A percentile compares a stretch with the other conserved stretches of the same genome.
These are phyloP conservation scores for Rhagonycha lutea DNA, from an alignment of 2,888 invertebrate genomes.

Conservation along the genomic window DNA sequence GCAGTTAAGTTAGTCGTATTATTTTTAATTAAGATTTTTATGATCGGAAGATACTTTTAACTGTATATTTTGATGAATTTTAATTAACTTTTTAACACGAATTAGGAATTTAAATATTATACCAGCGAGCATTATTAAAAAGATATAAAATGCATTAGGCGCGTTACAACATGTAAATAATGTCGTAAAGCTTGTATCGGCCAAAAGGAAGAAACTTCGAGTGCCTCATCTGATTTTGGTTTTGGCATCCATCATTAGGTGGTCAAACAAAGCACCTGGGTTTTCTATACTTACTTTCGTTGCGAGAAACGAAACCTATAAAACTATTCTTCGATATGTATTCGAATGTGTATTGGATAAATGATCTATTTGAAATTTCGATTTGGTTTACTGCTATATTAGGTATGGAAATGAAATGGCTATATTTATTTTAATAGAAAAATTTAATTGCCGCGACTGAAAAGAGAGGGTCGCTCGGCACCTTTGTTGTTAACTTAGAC, in stretches of 20 bases:
- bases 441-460: slow-evolving; percentile 46
- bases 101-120: background rate
- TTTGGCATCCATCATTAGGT: background rate
- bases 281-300: background rate
- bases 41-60: background rate
- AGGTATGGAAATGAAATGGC: slow-evolving; percentile 44
- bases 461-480: slow-evolving; percentile 36
- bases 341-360: background rate
- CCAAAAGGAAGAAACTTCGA: background rate
- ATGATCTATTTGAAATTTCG: background rate
- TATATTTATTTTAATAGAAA: slow-evolving; percentile 47
- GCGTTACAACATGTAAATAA: background rate
- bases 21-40: background rate
- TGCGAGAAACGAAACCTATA: background rate
- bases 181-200: background rate
- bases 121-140: background rate
- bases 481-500: slow-evolving; percentile 41
- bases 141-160: background rate
- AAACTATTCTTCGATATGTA: background rate
- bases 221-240: no score
- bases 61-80: background rate
- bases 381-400: slow-evolving; percentile 37
- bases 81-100: background rate
- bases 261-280: background rate
- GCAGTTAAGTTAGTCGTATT: background rate